These are phyloP conservation scores for Anniella stebbinsi DNA, from an alignment of 2,797 vertebrate genomes.

Conservation along the genomic window DNA sequence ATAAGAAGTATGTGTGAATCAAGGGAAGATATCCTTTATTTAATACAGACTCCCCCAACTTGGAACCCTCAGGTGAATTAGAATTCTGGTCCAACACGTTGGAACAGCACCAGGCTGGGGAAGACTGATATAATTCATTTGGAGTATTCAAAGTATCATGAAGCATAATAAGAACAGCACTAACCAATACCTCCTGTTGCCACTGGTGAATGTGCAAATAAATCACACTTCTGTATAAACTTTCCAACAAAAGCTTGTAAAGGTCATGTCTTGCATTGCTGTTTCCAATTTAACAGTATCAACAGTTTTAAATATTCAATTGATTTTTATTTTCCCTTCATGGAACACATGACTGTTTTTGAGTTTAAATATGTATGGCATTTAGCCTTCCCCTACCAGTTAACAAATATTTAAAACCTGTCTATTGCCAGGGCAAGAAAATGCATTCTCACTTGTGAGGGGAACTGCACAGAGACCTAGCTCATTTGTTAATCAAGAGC, in stretches of 20 bases:
- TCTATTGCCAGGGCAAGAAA: constrained; percentile 36
- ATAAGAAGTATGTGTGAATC: not conserved
- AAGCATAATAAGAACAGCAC: constrained; percentile 25
- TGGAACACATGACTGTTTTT: constrained; percentile 39
- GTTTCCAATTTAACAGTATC: constrained; percentile 59
- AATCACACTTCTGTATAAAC: constrained; percentile 31
- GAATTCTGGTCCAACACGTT: too few relatives aligned
- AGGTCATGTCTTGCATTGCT: constrained; percentile 29
- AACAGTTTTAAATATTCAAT: constrained; percentile 57
- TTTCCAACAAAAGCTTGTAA: constrained; percentile 38
- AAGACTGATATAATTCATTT: not conserved
- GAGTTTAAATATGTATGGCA: constrained; percentile 46
- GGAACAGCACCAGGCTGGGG: not conserved
- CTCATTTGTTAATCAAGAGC: constrained; percentile 41
- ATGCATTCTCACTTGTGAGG: constrained; percentile 19
- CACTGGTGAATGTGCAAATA: constrained; percentile 44
- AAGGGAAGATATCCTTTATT: not conserved
- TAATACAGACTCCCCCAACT: not conserved
- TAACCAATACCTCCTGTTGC: constrained; percentile 39
- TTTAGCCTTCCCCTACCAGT: constrained; percentile 32
- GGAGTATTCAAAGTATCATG: not conserved
- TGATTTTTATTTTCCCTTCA: constrained; percentile 21
- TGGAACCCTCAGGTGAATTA: not conserved
- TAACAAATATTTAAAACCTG: constrained; percentile 51
- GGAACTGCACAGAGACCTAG: constrained; percentile 45